Evolutionary conservation across 2,797 vertebrate species (phyloP), one percentile per base, ranked within the genome.

Genomic region (Sphaeramia orbicularis): DNA sequence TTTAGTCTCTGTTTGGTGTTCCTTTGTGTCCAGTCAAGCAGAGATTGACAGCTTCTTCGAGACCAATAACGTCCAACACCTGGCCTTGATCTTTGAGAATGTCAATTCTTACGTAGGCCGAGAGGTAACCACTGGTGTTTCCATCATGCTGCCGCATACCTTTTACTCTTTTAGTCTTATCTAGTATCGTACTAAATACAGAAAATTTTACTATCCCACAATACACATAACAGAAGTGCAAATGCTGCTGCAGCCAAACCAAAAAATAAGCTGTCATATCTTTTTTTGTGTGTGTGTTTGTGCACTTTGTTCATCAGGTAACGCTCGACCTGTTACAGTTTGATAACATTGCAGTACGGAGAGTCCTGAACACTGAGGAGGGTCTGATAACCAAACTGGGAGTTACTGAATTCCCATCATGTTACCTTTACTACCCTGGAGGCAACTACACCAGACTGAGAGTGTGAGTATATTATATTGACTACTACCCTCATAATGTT

Each of bases 51-150:
- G 80, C 71, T 96, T 96, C 89, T 96, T 96, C 84, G 90, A 94
- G 55, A 94, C 89, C 19, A 96, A 94, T 84, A 87, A 58, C 0
- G 91, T 94, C 48, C 72, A 84, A 5, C 91, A 95, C 77, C 83
- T 99, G 87, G 96, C 93, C 0, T 79, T 99, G 88, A 94, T 99
- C 88, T 99, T 98, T 2, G 97, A 99, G 82, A 74, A 88, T 0
- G 67, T 80, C 0, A 13, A 69, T 27, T 97, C 96, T 16, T 99
- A 96, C 0, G 43, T 97, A 36, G 97, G 96, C 66, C 91, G 95
- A 94, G 97, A 99, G 96, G 97, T 98, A 87, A 87, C 76, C 0
- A 8, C 3, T 16, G 0, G 0, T 4, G 3, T 74, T 48, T 50
- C 5, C 21, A 48, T 36, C 35, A 11, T 1, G n/a, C 40, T 35